Evolutionary conservation across 2,113 vertebrate species (phyloP).

Genomic region (Mobula hypostoma): DNA sequence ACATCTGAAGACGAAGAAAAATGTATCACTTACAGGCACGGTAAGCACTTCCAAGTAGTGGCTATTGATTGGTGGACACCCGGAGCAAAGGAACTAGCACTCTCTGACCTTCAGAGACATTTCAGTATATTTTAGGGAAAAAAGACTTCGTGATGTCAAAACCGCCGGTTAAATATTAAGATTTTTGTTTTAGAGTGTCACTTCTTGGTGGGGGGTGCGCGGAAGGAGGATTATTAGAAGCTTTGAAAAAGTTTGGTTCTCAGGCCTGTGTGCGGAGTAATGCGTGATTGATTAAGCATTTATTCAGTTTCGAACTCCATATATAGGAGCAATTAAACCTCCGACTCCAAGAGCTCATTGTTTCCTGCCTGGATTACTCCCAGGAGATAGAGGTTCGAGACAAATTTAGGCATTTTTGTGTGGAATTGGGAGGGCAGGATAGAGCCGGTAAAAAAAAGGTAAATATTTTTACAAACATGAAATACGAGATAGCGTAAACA

Average conservation of each 20-base stretch:
- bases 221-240: background rate
- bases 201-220: background rate
- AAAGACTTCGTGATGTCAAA: background rate
- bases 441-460: background rate
- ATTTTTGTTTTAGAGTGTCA: background rate
- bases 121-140: background rate
- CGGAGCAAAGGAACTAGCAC: background rate
- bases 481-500: no score
- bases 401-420: conserved; percentile 25
- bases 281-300: background rate
- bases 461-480: background rate
- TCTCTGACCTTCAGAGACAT: background rate
- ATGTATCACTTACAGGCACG: background rate
- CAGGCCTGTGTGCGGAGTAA: background rate
- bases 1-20: background rate
- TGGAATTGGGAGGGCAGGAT: background rate
- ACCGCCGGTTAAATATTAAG: background rate
- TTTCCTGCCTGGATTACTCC: background rate
- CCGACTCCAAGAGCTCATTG: background rate
- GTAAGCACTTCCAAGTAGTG: background rate
- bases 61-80: background rate
- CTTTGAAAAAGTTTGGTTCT: background rate
- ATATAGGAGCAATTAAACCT: background rate
- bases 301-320: background rate
- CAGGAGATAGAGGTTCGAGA: background rate